phyloP scores from a whole-genome alignment of 1,140 invertebrate species.

The Drosophila nebulosa region DNA sequence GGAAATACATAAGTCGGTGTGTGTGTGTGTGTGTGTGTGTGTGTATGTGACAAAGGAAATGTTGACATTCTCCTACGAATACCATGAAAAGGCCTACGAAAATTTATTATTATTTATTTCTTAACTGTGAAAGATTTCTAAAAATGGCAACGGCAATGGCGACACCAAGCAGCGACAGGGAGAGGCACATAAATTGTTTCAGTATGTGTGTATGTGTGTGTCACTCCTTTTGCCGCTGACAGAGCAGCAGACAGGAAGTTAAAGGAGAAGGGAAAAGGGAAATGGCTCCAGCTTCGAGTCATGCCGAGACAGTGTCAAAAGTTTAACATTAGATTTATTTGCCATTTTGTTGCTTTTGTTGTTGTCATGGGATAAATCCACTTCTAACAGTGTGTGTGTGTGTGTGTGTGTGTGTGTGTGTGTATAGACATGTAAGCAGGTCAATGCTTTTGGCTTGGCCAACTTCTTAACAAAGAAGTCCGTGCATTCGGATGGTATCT shows the following conservation, averaged over 20 bases:
- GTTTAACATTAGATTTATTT: slow-evolving; percentile 72
- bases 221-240: slow-evolving; percentile 56
- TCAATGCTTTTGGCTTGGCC: slow-evolving; percentile 54
- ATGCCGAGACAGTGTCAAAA: slow-evolving; percentile 66
- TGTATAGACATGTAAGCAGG: slow-evolving; percentile 51
- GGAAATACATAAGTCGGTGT: slow-evolving; percentile 48
- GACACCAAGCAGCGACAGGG: slow-evolving; percentile 40
- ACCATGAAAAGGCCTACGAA: slow-evolving; percentile 39
- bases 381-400: neutral
- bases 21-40: neutral
- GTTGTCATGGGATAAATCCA: slow-evolving; percentile 44
- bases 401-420: slow-evolving; percentile 4
- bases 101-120: slow-evolving; percentile 69
- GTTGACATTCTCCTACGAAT: slow-evolving; percentile 64
- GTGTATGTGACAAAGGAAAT: slow-evolving; percentile 48
- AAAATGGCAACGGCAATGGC: slow-evolving; percentile 36
- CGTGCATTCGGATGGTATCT: slow-evolving; percentile 19
- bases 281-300: slow-evolving; percentile 42
- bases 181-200: slow-evolving; percentile 55
- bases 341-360: slow-evolving; percentile 23
- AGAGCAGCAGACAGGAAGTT: slow-evolving; percentile 35
- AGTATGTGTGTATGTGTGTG: slow-evolving; percentile 9
- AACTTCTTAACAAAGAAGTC: slow-evolving; percentile 38
- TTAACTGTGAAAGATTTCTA: slow-evolving; percentile 52
- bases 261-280: slow-evolving; percentile 30